Percentiles rank a stretch among this genome's conserved stretches.
Conservation (phyloP, 1,140 invertebrate species). For the Lordiphosa stackelbergi region DNA sequence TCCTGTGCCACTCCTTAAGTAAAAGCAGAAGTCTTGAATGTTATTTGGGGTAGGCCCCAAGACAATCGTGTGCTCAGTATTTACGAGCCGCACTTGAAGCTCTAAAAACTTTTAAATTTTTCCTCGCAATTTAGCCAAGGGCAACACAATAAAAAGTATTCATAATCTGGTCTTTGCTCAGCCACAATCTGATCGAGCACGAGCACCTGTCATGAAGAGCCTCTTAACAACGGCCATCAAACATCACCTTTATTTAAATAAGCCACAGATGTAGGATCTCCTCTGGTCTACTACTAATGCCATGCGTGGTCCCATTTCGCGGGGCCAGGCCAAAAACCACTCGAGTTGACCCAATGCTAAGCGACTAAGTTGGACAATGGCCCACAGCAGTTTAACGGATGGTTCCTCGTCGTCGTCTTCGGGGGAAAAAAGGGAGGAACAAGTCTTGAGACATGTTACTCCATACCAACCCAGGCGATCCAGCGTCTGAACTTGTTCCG, state of each 20-base stretch:
- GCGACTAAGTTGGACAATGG: slow-evolving; percentile 71
- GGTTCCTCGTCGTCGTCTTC: slow-evolving; percentile 24
- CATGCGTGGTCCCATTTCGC: slow-evolving; percentile 67
- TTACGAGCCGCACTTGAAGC: no score
- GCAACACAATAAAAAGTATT: no score
- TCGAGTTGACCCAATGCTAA: slow-evolving; percentile 68
- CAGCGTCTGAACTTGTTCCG: slow-evolving; percentile 66
- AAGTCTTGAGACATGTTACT: slow-evolving; percentile 70
- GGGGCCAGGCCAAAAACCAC: slow-evolving; percentile 36
- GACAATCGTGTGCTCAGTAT: no score
- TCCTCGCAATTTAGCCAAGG: no score
- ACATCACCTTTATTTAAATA: slow-evolving; percentile 46
- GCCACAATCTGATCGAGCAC: no score
- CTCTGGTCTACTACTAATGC: slow-evolving; percentile 14
- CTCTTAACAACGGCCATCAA: no score
- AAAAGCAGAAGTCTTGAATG: no score
- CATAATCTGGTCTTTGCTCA: no score
- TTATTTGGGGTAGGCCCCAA: no score
- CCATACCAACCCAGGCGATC: slow-evolving; percentile 36
- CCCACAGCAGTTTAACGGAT: slow-evolving; percentile 70
- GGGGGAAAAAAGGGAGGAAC: slow-evolving; percentile 60
- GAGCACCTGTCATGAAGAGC: no score
- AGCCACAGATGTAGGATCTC: slow-evolving; percentile 42
- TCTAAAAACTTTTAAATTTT: no score
- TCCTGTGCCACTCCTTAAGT: no score